phyloP scores from a whole-genome alignment of 1,140 invertebrate genomes.

The Dysdera silvatica region DNA sequence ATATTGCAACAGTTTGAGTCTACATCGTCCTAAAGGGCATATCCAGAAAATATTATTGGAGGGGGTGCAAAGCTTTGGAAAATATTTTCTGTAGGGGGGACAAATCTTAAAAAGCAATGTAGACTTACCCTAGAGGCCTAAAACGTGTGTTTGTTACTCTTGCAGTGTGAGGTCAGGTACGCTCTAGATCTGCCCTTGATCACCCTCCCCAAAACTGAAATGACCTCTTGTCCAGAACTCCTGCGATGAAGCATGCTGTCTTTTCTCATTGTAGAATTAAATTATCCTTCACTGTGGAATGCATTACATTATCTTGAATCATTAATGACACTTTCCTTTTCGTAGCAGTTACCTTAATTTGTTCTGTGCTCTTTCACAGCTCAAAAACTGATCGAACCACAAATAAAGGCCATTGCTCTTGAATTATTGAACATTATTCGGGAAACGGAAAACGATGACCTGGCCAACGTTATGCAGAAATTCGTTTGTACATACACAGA shows the following conservation, averaged over 20 bases:
- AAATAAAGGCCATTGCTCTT: slow-evolving; percentile 69
- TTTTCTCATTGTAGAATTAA: too few relatives aligned
- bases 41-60: too few relatives aligned
- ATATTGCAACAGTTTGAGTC: too few relatives aligned
- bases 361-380: slow-evolving; percentile 43
- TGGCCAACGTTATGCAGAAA: slow-evolving; percentile 92
- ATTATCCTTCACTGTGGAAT: neutral
- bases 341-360: neutral
- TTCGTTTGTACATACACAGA: slow-evolving; percentile 85
- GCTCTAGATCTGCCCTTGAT: too few relatives aligned
- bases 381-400: slow-evolving; percentile 70
- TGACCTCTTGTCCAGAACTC: neutral
- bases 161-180: too few relatives aligned
- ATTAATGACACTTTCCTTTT: neutral
- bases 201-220: too few relatives aligned
- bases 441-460: slow-evolving; percentile 96
- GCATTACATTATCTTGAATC: neutral
- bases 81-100: too few relatives aligned
- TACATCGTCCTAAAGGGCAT: too few relatives aligned
- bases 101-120: too few relatives aligned
- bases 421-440: slow-evolving; percentile 84
- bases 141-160: too few relatives aligned
- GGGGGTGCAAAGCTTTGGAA: too few relatives aligned
- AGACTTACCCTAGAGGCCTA: too few relatives aligned
- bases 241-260: neutral